phyloP scores from a whole-genome alignment of 2,113 vertebrate genomes.

The Ciconia stormi region DNA sequence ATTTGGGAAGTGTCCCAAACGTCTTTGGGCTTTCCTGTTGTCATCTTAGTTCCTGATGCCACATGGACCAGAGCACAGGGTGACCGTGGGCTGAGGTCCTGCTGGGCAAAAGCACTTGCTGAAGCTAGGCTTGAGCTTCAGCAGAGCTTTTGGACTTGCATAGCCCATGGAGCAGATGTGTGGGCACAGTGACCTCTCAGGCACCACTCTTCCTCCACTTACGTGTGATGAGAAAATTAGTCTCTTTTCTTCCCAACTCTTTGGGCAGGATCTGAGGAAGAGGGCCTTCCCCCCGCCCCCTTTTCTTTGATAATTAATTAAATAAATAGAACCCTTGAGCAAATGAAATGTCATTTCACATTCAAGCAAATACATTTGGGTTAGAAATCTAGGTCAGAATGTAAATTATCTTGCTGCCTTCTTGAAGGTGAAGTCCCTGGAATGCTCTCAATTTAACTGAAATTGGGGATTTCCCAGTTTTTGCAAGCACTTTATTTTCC shows the following conservation, averaged over 20 bases:
- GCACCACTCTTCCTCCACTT: neutral
- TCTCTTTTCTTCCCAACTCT: neutral
- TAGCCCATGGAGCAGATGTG: neutral
- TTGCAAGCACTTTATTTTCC: conserved; percentile 61
- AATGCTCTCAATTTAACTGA: conserved; percentile 56
- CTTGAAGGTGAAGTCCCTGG: conserved; percentile 65
- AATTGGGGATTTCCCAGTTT: conserved; percentile 60
- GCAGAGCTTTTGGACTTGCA: neutral
- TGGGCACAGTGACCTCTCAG: neutral
- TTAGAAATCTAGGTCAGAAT: conserved; percentile 71
- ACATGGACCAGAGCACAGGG: neutral
- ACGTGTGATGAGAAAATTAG: neutral
- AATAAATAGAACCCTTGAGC: conserved; percentile 55
- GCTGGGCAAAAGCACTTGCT: neutral
- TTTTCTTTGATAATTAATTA: conserved; percentile 46
- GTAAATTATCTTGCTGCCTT: conserved; percentile 61
- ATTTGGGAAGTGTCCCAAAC: neutral
- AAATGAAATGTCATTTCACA: conserved; percentile 67
- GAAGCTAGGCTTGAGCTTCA: neutral
- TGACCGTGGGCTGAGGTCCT: neutral
- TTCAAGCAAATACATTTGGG: conserved; percentile 65
- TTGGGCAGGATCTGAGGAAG: neutral
- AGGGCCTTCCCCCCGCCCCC: neutral
- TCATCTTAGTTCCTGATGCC: neutral
- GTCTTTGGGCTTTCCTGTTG: neutral